These are phyloP conservation scores for Corythornis madagascariensis DNA, from an alignment of 2,113 vertebrate species.

Conservation along the genomic window DNA sequence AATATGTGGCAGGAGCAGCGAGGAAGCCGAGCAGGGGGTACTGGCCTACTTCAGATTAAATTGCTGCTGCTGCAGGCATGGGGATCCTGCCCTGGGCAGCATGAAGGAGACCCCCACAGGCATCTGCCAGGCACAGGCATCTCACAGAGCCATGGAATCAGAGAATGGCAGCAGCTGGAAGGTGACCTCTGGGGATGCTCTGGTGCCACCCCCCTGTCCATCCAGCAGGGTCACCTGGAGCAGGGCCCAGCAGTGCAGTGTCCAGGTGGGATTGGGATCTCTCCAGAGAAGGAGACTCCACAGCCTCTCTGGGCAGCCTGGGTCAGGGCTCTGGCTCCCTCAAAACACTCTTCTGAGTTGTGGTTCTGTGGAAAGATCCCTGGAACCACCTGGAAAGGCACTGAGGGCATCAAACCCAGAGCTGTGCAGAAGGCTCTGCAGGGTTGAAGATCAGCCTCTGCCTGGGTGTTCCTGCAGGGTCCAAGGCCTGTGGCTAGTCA, in stretches of 20 bases:
- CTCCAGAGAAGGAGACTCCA: background rate
- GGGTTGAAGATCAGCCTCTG: rapidly evolving
- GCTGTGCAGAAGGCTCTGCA: no score
- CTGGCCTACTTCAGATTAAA: background rate
- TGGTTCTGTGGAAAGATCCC: rapidly evolving
- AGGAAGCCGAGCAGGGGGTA: background rate
- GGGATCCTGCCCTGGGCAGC: background rate
- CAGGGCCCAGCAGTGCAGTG: no score
- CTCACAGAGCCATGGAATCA: no score
- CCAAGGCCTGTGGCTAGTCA: background rate
- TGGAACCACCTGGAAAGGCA: background rate
- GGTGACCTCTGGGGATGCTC: background rate
- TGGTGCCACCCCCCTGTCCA: background rate
- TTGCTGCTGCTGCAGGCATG: rapidly evolving
- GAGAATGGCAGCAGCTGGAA: no score
- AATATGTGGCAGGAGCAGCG: rapidly evolving
- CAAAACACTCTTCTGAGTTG: background rate
- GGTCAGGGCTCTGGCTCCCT: background rate
- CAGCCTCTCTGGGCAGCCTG: background rate
- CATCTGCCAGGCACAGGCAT: no score
- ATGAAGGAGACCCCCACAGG: background rate
- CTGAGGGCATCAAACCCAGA: rapidly evolving
- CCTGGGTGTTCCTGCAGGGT: rapidly evolving
- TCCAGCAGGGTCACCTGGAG: no score
- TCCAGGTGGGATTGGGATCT: no score